A percentile compares a stretch with the other conserved stretches of the same genome.
Conservation (phyloP, 53 echinoderm and acorn worm genomes). For the Henricia sp. region DNA sequence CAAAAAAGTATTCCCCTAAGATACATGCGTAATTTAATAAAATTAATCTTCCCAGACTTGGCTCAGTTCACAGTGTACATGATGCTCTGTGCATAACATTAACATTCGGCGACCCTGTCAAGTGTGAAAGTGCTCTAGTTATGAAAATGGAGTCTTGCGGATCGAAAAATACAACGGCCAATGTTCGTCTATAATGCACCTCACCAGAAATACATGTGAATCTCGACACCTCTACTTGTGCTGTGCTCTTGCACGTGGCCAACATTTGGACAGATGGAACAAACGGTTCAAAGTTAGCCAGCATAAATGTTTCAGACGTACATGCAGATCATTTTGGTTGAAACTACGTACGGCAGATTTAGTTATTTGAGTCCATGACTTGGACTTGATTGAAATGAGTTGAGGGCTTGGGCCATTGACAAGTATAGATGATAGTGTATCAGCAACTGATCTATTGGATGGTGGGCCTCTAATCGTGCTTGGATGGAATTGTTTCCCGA, state of each 20-base stretch:
- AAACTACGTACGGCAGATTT: too few relatives aligned
- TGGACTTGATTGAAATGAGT: too few relatives aligned
- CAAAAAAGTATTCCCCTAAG: background rate
- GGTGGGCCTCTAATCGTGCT: background rate
- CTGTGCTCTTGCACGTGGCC: background rate
- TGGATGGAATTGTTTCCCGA: conserved; percentile 51
- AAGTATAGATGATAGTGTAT: background rate
- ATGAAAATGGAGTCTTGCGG: background rate
- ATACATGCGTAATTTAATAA: background rate
- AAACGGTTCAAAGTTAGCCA: background rate
- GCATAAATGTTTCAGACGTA: too few relatives aligned
- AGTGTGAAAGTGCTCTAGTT: background rate
- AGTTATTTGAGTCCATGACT: too few relatives aligned
- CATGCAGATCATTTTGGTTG: too few relatives aligned
- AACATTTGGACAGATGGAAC: background rate
- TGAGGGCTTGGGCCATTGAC: too few relatives aligned
- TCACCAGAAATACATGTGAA: conserved; percentile 10
- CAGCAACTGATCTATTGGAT: background rate
- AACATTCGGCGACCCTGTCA: background rate
- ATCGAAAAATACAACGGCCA: background rate
- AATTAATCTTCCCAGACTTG: background rate
- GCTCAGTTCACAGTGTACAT: too few relatives aligned
- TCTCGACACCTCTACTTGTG: conserved; percentile 11
- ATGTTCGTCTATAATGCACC: background rate
- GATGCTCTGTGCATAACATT: background rate